These are phyloP conservation scores for Brassicogethes aeneus DNA, from an alignment of 2,888 invertebrate species.

Conservation along the genomic window DNA sequence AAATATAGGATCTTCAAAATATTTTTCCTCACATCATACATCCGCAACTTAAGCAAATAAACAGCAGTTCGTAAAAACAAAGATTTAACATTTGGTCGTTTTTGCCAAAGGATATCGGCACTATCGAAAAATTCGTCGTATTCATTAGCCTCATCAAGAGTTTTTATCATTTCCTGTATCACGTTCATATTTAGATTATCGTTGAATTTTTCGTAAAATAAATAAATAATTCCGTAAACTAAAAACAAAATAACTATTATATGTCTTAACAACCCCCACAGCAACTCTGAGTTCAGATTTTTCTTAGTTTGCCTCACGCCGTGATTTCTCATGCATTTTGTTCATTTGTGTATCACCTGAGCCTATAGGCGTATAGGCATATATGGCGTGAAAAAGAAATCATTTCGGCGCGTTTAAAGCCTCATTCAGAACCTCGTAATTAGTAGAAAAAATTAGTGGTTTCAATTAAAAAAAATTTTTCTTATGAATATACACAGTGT, in stretches of 20 bases:
- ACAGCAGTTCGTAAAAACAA: conserved; percentile 30
- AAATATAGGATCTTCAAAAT: conserved; percentile 4
- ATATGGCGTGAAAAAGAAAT: no score
- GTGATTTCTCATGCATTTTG: no score
- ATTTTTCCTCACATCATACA: conserved; percentile 22
- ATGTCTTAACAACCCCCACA: no score
- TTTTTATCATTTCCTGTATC: conserved; percentile 29
- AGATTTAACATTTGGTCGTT: conserved; percentile 23
- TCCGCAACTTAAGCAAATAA: conserved; percentile 32
- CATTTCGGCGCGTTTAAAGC: no score
- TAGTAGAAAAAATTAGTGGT: no score
- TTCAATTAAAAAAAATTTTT: no score
- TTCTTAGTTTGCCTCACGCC: no score
- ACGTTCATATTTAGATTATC: conserved; percentile 24
- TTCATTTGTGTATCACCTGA: no score
- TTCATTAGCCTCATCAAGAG: conserved; percentile 10
- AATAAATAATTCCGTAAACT: conserved; percentile 33
- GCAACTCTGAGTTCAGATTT: no score
- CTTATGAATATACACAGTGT: no score
- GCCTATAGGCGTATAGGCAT: no score
- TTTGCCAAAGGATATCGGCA: conserved; percentile 33
- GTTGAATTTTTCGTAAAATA: conserved; percentile 31
- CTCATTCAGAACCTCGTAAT: no score
- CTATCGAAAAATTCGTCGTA: conserved; percentile 19
- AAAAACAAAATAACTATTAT: neutral